These are phyloP conservation scores for Percopsis omiscomaycus DNA, from an alignment of 2,797 vertebrate genomes.

Conservation along the genomic window DNA sequence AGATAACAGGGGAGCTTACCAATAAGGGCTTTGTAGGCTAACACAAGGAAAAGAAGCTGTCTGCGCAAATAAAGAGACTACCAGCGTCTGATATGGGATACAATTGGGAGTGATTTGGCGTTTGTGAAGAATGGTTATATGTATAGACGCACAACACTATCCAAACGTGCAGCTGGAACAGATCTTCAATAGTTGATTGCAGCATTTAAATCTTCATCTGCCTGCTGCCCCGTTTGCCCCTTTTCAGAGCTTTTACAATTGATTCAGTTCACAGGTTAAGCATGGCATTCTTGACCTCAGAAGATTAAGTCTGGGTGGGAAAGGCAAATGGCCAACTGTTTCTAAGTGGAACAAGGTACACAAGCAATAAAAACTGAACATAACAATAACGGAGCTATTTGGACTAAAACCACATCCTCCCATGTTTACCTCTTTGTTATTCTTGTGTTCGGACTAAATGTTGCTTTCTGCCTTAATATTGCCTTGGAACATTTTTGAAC, in stretches of 20 bases:
- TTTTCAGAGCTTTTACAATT: conserved; percentile 33
- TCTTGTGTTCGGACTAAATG: neutral
- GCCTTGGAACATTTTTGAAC: too few species aligned
- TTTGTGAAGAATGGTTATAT: neutral
- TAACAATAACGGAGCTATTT: conserved; percentile 1
- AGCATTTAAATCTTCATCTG: conserved; percentile 24
- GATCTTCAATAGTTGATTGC: conserved; percentile 15
- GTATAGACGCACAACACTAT: neutral
- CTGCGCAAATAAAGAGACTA: too few species aligned
- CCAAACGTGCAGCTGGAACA: conserved; percentile 9
- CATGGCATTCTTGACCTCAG: conserved; percentile 23
- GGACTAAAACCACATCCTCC: neutral
- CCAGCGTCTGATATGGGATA: too few species aligned
- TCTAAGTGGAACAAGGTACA: neutral
- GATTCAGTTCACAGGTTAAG: conserved; percentile 41
- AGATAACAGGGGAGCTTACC: too few species aligned
- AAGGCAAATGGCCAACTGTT: neutral
- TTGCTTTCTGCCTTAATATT: too few species aligned
- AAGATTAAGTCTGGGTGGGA: conserved; percentile 11
- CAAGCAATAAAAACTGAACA: neutral
- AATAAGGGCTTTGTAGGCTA: too few species aligned
- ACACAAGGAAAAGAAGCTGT: too few species aligned
- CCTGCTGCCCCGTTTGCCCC: neutral
- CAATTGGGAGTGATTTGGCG: too few species aligned
- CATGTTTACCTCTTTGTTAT: conserved; percentile 1